Base-by-base conservation (phyloP, 2,113 vertebrate species). In the Vicugna pacos region DNA sequence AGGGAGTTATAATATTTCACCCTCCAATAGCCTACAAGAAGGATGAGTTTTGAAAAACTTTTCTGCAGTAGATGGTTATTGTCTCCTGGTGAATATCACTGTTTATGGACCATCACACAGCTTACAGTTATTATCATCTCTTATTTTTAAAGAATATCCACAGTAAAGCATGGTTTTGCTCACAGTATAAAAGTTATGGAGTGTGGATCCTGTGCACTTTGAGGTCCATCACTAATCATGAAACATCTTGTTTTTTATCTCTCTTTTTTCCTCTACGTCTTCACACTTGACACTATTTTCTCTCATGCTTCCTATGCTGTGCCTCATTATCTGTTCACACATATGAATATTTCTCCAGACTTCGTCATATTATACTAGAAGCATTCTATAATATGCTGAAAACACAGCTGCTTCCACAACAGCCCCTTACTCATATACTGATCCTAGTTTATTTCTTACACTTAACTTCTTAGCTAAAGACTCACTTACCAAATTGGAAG, bases 51-150 rank as follows among this genome's bases (percentile, higher is more conserved):
- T 97, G 67, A 96, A 93, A 97, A 94, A 81, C 46, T 95, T 97
- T 98, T 95, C 93, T 73, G 97, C 64, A 90, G 89, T 81, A 76
- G 93, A 82, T 89, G 26, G 77, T 73, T 97, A 94, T 96, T 96
- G 90, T 30, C 77, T 93, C 79, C 73, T 95, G 84, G 95, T 93
- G 84, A 97, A 56, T 56, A 12, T 95, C 97, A 98, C 96, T 96
- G 94, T 60, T 96, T 95, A 89, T 38, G 97, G 95, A 98, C 89
- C 97, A 79, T 97, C 83, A 95, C 80, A 94, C 80, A 94, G 85
- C 19, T 97, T 95, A 96, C 46, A 96, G 82, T 98, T 97, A 97
- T 97, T 97, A 98, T 97, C 7, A 32, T 58, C 38, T 69, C 38
- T 28, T 54, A 67, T 30, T 56, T 80, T 75, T 38, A 46, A 46